Evolutionary conservation across 2,797 vertebrate species (phyloP), one percentile per base, ranked within the genome.

Genomic region (Aselliscus stoliczkanus): DNA sequence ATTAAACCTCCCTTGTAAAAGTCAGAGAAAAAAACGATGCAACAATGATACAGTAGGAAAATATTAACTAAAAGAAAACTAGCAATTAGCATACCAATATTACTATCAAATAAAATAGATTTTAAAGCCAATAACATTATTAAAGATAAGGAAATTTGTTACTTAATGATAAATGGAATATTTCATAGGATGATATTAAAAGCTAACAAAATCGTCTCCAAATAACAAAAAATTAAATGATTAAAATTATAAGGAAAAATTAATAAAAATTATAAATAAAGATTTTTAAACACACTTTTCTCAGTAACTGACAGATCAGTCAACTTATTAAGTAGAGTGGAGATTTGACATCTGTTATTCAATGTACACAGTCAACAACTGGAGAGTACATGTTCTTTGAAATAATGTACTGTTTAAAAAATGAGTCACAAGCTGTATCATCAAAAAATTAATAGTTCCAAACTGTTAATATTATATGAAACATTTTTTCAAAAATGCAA

Each of bases 121-220:
- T 80, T 93, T 84, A 85, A 88, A 65, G 29, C 17, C 79, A 95
- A n/a, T n/a, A n/a, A 81, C 7, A 14, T 42, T 92, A 47, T 91
- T 88, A 87, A 90, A 70, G 39, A 84, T 47, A 93, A 95, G 64
- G 54, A 70, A 91, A 88, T 81, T 47, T 29, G 39, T 89, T 82
- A 75, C 47, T 81, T 94, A 94, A 83, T 64, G 56, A 93, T 54
- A 93, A 90, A 75, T 23, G 10, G 75, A 88, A 17, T 85, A 76
- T 70, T 69, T 96, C 47, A 50, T 60, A 56, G 31, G 44, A 67
- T 77, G 79, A 80, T 37, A 62, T 50, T 64, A 90, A 93, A 84
- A 62, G 17, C 60, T 52, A 84, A 77, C 5, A 75, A 82, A 88
- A 80, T 91, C 67, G 3, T 4, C 9, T 84, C n/a, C 42, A 96